Evolutionary conservation across 2,888 invertebrate species (phyloP), one percentile per base, ranked within the genome.

Genomic region (Hirtodrosophila histrioides): DNA sequence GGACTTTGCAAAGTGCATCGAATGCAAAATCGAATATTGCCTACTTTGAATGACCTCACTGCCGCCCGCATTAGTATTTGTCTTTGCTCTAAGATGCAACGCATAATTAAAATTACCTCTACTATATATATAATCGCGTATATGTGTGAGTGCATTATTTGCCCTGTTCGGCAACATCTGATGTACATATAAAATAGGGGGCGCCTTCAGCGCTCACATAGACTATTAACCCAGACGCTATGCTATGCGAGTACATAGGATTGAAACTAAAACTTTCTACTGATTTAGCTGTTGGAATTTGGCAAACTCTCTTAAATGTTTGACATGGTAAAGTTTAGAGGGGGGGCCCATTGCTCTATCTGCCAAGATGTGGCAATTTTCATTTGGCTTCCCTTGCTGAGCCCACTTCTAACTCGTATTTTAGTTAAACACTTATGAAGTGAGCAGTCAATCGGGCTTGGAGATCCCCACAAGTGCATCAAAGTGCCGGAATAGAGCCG

Each of bases 91-190:
- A 48, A 71, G 57, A 62, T 64, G 60, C 70, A 64, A 75, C 58
- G 72, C 77, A 77, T 82, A 79, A 85, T 83, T 85, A 79, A 64
- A 68, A 79, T 72, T 66, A 72, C 17, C 17, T 17, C 17, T 17
- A 17, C 17, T 33, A 40, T 62, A 60, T 68, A 6, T 45, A 43
- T 45, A 5, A 27, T 33, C 39, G 11, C 39, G 9, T 53, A 48
- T 39, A 56, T 39, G 33, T 54, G 31, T 54, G 33, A 33, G 37
- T 7, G 12, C 58, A 76, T 67, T 78, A 73, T 82, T 69, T 75
- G 75, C 71, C 51, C 43, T 75, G 66, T 58, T 54, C 62, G 70
- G 68, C 74, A 67, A 65, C 17, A 75, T 76, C 66, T 69, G 43
- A 37, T 44, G 44, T 27, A 12, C 45, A 45, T 45, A 49, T 29